Conservation (phyloP, 2,888 invertebrate genomes). For the Noctua comes region DNA sequence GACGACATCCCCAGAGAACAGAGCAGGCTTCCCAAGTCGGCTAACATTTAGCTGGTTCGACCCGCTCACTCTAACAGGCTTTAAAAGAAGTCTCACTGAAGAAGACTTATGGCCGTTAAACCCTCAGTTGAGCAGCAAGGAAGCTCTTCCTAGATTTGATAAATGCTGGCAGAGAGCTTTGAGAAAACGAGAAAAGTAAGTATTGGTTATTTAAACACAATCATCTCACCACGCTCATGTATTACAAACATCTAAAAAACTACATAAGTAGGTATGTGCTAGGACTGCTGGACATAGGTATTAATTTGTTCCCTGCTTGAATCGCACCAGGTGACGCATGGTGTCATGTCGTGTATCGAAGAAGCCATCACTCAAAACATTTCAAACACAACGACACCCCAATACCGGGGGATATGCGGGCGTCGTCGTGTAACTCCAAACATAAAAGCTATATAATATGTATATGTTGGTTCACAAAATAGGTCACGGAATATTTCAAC, state of each 20-base stretch:
- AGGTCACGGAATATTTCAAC: neutral
- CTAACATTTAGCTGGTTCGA: constrained; percentile 98
- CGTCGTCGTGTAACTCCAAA: too few species aligned
- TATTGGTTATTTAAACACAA: constrained; percentile 45
- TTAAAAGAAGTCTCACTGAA: constrained; percentile 94
- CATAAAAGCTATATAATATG: too few species aligned
- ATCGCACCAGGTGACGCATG: neutral
- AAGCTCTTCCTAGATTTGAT: constrained; percentile 95
- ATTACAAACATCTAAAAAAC: neutral
- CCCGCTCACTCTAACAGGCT: constrained; percentile 94
- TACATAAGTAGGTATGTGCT: neutral
- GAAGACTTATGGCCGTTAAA: constrained; percentile 97
- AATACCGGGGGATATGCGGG: neutral
- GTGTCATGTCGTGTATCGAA: neutral
- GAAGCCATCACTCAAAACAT: neutral
- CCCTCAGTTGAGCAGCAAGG: constrained; percentile 93
- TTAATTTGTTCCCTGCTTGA: constrained; percentile 2
- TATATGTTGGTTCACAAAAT: too few species aligned
- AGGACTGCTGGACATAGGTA: neutral
- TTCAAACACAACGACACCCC: neutral
- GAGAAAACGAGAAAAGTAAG: constrained; percentile 91
- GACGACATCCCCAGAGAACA: constrained; percentile 96
- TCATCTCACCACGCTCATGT: neutral
- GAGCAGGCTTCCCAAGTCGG: constrained; percentile 95
- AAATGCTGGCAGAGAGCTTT: constrained; percentile 94